phyloP scores from a whole-genome alignment of 2,888 invertebrate genomes.

The Papilio elwesi region DNA sequence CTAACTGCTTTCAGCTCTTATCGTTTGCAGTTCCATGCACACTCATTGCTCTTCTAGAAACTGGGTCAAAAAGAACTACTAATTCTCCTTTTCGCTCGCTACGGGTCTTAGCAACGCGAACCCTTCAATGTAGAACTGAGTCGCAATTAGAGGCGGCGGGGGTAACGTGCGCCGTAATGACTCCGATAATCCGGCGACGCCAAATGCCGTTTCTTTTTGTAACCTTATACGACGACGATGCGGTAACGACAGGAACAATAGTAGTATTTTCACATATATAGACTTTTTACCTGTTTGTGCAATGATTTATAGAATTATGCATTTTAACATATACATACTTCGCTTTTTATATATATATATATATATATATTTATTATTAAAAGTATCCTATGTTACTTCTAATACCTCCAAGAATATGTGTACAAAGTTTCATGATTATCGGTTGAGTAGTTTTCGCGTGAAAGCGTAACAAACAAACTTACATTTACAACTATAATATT shows the following conservation, averaged over 20 bases:
- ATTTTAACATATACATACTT: too few species aligned
- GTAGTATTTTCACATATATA: neutral
- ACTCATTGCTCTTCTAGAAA: constrained; percentile 22
- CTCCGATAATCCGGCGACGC: constrained; percentile 27
- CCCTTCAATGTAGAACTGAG: constrained; percentile 54
- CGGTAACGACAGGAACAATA: neutral
- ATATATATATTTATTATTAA: too few species aligned
- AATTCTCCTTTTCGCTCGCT: constrained; percentile 6
- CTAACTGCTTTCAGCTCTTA: constrained; percentile 36
- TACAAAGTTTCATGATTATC: too few species aligned
- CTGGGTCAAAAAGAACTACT: constrained; percentile 28
- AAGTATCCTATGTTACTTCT: too few species aligned
- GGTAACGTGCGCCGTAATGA: constrained; percentile 26
- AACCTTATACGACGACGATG: neutral
- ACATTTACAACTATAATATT: too few species aligned
- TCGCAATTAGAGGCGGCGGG: constrained; percentile 61
- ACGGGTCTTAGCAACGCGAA: constrained; percentile 30
- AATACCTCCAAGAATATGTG: too few species aligned
- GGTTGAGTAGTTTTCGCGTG: too few species aligned
- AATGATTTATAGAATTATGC: neutral
- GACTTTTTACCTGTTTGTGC: neutral
- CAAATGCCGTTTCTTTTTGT: neutral
- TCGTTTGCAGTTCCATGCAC: constrained; percentile 20
- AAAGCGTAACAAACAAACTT: too few species aligned
- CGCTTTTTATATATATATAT: too few species aligned